Conservation (phyloP, 1,140 invertebrate species). For the Dendrolimus kikuchii region DNA sequence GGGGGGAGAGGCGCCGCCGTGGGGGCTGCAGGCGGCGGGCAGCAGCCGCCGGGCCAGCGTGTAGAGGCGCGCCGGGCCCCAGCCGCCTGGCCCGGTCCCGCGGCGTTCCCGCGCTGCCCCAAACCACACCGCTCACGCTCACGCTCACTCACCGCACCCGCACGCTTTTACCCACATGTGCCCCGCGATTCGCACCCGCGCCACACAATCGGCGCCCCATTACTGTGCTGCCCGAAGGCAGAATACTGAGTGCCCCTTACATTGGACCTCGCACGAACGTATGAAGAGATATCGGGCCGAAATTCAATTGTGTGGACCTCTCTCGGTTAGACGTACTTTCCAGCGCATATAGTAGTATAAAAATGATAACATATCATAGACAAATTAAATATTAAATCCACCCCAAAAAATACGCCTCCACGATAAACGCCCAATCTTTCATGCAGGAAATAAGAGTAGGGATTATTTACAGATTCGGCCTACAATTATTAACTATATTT, state of each 20-base stretch:
- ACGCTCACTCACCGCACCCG: constrained; percentile 64
- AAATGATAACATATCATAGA: no score
- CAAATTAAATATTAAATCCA: no score
- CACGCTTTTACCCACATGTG: constrained; percentile 29
- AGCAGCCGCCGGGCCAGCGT: constrained; percentile 77
- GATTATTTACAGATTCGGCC: no score
- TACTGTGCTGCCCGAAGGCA: constrained; percentile 1
- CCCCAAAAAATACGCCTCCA: no score
- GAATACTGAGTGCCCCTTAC: background rate
- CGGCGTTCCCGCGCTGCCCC: constrained; percentile 57
- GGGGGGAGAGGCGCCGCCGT: constrained; percentile 79
- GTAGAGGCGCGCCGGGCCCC: constrained; percentile 64
- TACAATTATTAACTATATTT: no score
- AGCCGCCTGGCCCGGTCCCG: constrained; percentile 58
- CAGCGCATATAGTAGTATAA: no score
- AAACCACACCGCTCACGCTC: constrained; percentile 26
- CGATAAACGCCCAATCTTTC: no score
- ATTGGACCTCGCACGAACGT: no score
- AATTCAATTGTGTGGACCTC: no score
- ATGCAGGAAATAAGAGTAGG: no score
- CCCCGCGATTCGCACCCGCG: constrained; percentile 11
- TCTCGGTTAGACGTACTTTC: no score
- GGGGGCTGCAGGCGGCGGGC: constrained; percentile 80
- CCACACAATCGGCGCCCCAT: constrained; percentile 10
- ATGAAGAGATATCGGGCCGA: no score